Percentiles rank a stretch among this genome's conserved stretches.
phyloP scores from a whole-genome alignment of 2,113 vertebrate species.

The Eretmochelys imbricata region DNA sequence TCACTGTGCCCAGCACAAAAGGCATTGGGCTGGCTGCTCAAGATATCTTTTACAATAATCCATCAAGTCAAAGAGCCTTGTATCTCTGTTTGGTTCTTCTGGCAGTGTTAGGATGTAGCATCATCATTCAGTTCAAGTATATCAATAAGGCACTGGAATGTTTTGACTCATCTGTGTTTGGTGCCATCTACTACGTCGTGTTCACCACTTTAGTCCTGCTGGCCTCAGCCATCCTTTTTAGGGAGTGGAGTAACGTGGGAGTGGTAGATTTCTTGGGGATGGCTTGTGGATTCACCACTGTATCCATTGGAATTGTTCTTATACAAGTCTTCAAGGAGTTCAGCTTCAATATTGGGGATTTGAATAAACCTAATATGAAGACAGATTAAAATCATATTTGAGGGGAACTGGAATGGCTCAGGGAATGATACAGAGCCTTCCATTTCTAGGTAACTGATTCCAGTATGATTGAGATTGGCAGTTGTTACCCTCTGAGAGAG shows the following conservation, averaged over 20 bases:
- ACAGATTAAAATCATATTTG: slow-evolving; percentile 74
- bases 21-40: slow-evolving; percentile 91
- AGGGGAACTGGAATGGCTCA: slow-evolving; percentile 59
- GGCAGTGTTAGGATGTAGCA: slow-evolving; percentile 88
- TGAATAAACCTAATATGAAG: slow-evolving; percentile 82
- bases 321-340: slow-evolving; percentile 93
- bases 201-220: slow-evolving; percentile 92
- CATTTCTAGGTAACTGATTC: slow-evolving; percentile 67
- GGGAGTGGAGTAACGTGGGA: slow-evolving; percentile 91
- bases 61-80: slow-evolving; percentile 81
- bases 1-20: slow-evolving; percentile 97
- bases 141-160: slow-evolving; percentile 94
- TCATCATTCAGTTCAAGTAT: slow-evolving; percentile 94
- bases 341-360: slow-evolving; percentile 84
- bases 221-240: slow-evolving; percentile 93
- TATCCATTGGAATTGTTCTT: slow-evolving; percentile 91
- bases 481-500: background rate
- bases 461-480: slow-evolving; percentile 11
- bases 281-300: slow-evolving; percentile 89
- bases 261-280: slow-evolving; percentile 88
- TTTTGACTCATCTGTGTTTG: slow-evolving; percentile 92
- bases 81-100: slow-evolving; percentile 88
- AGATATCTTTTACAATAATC: slow-evolving; percentile 85
- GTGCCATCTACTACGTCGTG: slow-evolving; percentile 94
- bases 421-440: slow-evolving; percentile 53